A percentile compares a stretch with the other conserved stretches of the same genome.
phyloP scores from a whole-genome alignment of 2,888 invertebrate genomes.

The Ectemnius lituratus region DNA sequence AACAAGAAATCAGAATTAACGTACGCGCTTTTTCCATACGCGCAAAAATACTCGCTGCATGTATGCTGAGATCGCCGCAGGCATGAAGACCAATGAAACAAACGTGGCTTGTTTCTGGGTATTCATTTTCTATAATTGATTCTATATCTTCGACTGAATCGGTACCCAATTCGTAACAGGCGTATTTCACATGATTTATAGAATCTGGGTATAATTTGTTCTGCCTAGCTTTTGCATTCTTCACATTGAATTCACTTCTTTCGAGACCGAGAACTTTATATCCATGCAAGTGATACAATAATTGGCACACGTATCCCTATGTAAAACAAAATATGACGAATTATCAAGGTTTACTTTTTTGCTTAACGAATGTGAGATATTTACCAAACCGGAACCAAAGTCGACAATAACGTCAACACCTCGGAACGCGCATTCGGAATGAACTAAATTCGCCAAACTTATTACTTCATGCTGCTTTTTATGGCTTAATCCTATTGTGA shows the following conservation, averaged over 20 bases:
- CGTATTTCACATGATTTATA: slow-evolving; percentile 80
- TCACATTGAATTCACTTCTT: slow-evolving; percentile 80
- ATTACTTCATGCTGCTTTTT: slow-evolving; percentile 88
- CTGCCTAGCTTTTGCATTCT: slow-evolving; percentile 81
- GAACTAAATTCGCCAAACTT: slow-evolving; percentile 81
- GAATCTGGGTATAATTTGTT: slow-evolving; percentile 80
- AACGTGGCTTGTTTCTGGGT: slow-evolving; percentile 69
- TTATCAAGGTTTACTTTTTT: slow-evolving; percentile 15
- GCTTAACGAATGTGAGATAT: slow-evolving; percentile 54
- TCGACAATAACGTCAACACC: slow-evolving; percentile 82
- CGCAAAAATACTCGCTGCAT: slow-evolving; percentile 83
- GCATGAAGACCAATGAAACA: slow-evolving; percentile 86
- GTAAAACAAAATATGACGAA: neutral
- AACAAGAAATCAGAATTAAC: slow-evolving; percentile 87
- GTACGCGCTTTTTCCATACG: slow-evolving; percentile 80
- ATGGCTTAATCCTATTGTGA: slow-evolving; percentile 76
- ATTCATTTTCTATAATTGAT: slow-evolving; percentile 75
- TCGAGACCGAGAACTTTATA: slow-evolving; percentile 85
- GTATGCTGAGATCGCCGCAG: slow-evolving; percentile 87
- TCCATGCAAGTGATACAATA: slow-evolving; percentile 81
- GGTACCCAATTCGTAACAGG: slow-evolving; percentile 80
- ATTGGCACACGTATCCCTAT: slow-evolving; percentile 86
- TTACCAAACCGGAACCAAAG: slow-evolving; percentile 87
- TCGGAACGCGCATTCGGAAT: slow-evolving; percentile 78
- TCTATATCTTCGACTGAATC: slow-evolving; percentile 79